Conservation (phyloP, 1,140 invertebrate species). For the Medauroidea extradentata region DNA sequence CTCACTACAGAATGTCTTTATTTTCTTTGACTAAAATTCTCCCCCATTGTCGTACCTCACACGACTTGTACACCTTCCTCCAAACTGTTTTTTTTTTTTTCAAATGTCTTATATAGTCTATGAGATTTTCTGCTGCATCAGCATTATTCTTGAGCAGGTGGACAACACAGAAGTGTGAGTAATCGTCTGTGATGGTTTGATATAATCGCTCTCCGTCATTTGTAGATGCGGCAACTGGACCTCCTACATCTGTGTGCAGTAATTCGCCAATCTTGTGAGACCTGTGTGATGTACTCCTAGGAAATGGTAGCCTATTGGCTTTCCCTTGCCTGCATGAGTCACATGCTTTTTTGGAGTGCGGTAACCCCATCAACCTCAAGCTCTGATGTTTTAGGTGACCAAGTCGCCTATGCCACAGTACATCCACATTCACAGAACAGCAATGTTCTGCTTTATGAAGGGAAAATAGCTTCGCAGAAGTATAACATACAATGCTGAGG, state of each 20-base stretch:
- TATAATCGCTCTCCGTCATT: background rate
- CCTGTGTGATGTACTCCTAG: background rate
- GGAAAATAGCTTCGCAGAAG: background rate
- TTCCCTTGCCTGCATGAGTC: background rate
- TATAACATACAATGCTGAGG: background rate
- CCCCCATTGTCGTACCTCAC: no score
- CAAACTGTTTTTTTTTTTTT: background rate
- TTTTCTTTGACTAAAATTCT: background rate
- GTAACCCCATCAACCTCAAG: no score
- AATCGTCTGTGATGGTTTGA: background rate
- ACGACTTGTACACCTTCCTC: no score
- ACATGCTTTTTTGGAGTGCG: background rate
- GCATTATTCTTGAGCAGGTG: background rate
- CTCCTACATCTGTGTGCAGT: background rate
- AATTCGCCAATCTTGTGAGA: background rate
- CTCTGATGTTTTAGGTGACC: no score
- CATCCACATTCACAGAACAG: no score
- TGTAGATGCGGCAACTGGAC: background rate
- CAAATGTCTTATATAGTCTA: background rate
- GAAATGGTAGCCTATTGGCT: background rate
- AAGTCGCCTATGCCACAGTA: no score
- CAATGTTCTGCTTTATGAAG: no score
- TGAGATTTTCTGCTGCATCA: background rate
- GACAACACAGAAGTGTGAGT: background rate
- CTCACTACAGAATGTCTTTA: constrained; percentile 23